Evolutionary conservation across 1,140 invertebrate genomes (phyloP), one percentile per base, ranked within the genome.

Genomic region (Chlorops oryzae): DNA sequence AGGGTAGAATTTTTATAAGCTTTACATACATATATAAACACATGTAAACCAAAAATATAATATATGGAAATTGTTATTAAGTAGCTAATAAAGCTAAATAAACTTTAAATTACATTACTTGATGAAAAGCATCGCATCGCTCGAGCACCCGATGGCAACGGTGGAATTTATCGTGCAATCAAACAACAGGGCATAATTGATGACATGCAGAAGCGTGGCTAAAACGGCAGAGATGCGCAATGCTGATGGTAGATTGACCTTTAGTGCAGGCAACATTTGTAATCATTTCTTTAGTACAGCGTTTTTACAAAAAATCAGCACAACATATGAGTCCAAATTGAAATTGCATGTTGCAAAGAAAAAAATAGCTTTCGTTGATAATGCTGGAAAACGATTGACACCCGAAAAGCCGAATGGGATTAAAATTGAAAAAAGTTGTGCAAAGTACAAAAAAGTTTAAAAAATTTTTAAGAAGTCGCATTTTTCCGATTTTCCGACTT

Each of bases 401-500:
- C 95, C 96, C 0, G 79, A 81, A 1, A 80, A 82, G 61, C 84
- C 89, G 0, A 99, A 99, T 71, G 96, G 96, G 18, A 94, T 99
- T 54, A 99, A 99, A 78, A 88, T 98, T 70, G 97, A 99, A 62
- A 99, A 99, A 75, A n/a, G n/a, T n/a, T n/a, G n/a, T n/a, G n/a
- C n/a, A n/a, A n/a, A n/a, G n/a, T n/a, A n/a, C n/a, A n/a, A n/a
- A n/a, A n/a, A n/a, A n/a, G n/a, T n/a, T n/a, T n/a, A n/a, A n/a
- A n/a, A n/a, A n/a, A n/a, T n/a, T n/a, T n/a, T n/a, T n/a, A n/a
- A n/a, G n/a, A n/a, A n/a, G n/a, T n/a, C n/a, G n/a, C n/a, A n/a
- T n/a, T n/a, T n/a, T n/a, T n/a, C n/a, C n/a, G n/a, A n/a, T n/a
- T n/a, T n/a, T n/a, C n/a, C n/a, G n/a, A n/a, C n/a, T n/a, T n/a